Percentiles rank a stretch among this genome's conserved stretches.
Conservation (phyloP, 2,888 invertebrate species). For the Elegia similella region DNA sequence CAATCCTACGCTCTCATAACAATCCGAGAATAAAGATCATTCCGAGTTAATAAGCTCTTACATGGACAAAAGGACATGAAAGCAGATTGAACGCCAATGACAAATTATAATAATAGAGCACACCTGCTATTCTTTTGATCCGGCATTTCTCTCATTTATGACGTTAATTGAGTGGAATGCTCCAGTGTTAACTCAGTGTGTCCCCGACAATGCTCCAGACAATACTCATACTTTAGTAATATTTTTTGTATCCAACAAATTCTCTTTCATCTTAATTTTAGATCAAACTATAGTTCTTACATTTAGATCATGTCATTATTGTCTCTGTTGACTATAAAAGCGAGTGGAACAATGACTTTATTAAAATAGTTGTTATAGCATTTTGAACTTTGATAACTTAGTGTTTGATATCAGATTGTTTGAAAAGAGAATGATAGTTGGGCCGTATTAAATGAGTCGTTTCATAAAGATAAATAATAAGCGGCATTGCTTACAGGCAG, state of each 20-base stretch:
- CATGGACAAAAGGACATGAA: slow-evolving; percentile 59
- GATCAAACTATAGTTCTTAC: slow-evolving; percentile 77
- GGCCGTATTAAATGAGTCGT: slow-evolving; percentile 46
- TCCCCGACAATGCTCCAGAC: slow-evolving; percentile 74
- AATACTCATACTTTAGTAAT: slow-evolving; percentile 68
- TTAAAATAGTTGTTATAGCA: slow-evolving; percentile 24
- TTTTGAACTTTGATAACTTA: slow-evolving; percentile 29
- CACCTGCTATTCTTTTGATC: slow-evolving; percentile 82
- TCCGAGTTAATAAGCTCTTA: slow-evolving; percentile 53
- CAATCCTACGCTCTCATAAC: slow-evolving; percentile 41
- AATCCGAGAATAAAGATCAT: slow-evolving; percentile 40
- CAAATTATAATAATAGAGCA: slow-evolving; percentile 77
- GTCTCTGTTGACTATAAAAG: slow-evolving; percentile 58
- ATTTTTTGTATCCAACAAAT: slow-evolving; percentile 77
- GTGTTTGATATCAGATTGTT: slow-evolving; percentile 24
- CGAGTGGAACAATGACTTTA: slow-evolving; percentile 42
- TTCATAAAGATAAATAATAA: slow-evolving; percentile 76
- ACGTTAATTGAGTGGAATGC: slow-evolving; percentile 77
- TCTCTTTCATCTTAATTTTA: slow-evolving; percentile 81
- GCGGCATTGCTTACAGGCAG: slow-evolving; percentile 65
- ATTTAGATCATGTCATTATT: slow-evolving; percentile 77
- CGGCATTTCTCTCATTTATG: slow-evolving; percentile 80
- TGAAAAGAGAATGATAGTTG: slow-evolving; percentile 31
- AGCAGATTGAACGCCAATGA: slow-evolving; percentile 67
- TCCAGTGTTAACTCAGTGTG: slow-evolving; percentile 70